A percentile compares a stretch with the other conserved stretches of the same genome.
Conservation (phyloP, 2,888 invertebrate species). For the Tortrix viridana region DNA sequence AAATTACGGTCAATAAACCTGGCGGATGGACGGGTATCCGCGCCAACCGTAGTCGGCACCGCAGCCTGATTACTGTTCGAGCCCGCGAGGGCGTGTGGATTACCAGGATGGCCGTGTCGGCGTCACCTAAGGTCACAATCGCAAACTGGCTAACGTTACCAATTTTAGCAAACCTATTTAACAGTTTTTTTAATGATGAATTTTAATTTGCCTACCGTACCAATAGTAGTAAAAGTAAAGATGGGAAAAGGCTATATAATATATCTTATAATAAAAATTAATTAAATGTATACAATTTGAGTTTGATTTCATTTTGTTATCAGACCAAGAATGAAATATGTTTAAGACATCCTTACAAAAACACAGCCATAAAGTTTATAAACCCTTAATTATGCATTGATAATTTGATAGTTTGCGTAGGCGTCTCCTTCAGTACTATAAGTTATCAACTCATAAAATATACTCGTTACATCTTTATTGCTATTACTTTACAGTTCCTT, state of each 20-base stretch:
- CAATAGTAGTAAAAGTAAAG: no score
- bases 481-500: background rate
- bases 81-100: conserved; percentile 1
- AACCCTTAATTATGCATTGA: conserved; percentile 23
- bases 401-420: conserved; percentile 19
- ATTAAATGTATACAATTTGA: no score
- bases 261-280: no score
- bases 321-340: background rate
- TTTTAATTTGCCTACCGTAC: no score
- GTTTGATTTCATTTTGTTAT: background rate
- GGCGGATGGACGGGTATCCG: conserved; percentile 16
- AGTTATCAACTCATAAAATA: background rate
- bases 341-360: no score
- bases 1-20: conserved; percentile 60
- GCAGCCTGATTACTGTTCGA: conserved; percentile 10
- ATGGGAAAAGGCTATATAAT: no score
- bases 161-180: no score
- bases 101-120: conserved; percentile 17
- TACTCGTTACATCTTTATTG: background rate
- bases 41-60: conserved; percentile 5
- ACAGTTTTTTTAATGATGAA: no score
- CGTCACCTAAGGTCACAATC: background rate
- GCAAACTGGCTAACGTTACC: background rate
- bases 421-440: conserved; percentile 9
- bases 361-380: conserved; percentile 8